Conservation (phyloP, 1,140 invertebrate genomes). For the Sinonovacula constricta region DNA sequence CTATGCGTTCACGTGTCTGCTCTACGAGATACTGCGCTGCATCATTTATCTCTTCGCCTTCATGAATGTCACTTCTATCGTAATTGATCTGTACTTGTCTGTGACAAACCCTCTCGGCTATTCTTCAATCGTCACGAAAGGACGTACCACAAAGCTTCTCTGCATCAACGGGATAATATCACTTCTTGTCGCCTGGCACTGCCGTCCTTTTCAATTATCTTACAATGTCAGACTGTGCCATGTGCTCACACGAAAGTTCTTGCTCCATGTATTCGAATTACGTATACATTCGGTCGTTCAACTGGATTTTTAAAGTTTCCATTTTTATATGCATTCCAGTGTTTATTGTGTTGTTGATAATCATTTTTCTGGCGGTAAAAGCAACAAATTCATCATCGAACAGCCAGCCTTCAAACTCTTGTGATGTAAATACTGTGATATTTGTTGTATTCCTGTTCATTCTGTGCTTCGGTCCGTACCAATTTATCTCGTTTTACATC, state of each 20-base stretch:
- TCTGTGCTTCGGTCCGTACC: constrained; percentile 42
- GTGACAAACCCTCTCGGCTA: constrained; percentile 47
- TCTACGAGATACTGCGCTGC: constrained; percentile 36
- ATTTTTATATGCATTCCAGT: constrained; percentile 51
- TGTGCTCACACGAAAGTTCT: constrained; percentile 30
- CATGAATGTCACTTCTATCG: constrained; percentile 31
- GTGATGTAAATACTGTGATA: constrained; percentile 31
- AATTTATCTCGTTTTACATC: constrained; percentile 48
- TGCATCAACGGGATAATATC: constrained; percentile 34
- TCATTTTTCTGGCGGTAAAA: constrained; percentile 43
- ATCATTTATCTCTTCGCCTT: constrained; percentile 33
- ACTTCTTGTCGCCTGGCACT: constrained; percentile 26
- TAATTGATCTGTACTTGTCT: constrained; percentile 31
- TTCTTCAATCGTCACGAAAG: constrained; percentile 33
- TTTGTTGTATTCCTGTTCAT: constrained; percentile 25
- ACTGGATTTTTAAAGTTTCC: constrained; percentile 51
- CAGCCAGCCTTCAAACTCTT: constrained; percentile 29
- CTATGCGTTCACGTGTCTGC: constrained; percentile 23
- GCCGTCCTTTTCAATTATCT: constrained; percentile 28
- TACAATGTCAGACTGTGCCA: constrained; percentile 5
- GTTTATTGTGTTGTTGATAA: constrained; percentile 43
- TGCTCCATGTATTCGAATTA: constrained; percentile 39
- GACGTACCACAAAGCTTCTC: constrained; percentile 36
- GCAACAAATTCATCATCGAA: constrained; percentile 38
- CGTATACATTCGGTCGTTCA: constrained; percentile 48